Percentiles rank a stretch among this genome's conserved stretches.
These are phyloP conservation scores for Sebastes aleutianus DNA, from an alignment of 2,797 vertebrate species.

Conservation along the genomic window DNA sequence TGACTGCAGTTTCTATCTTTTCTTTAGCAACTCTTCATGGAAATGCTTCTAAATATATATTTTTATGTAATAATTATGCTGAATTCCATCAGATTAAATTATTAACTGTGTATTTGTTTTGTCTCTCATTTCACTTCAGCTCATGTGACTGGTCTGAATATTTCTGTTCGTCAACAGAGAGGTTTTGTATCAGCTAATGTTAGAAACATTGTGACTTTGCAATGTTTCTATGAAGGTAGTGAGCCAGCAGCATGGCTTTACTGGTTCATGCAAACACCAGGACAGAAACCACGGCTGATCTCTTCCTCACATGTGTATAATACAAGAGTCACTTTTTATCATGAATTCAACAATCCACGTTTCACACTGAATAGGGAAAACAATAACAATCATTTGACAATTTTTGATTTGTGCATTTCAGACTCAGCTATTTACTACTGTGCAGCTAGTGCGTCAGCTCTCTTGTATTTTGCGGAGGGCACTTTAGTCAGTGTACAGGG, in stretches of 20 bases:
- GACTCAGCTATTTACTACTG: slow-evolving; percentile 25
- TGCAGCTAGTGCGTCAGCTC: no score
- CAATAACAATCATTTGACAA: background rate
- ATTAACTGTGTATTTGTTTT: background rate
- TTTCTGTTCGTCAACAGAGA: background rate
- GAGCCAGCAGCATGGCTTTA: background rate
- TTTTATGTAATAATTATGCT: no score
- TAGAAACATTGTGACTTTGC: background rate
- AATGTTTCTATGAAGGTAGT: background rate
- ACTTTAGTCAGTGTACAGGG: background rate
- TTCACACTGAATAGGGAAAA: background rate
- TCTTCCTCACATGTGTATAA: background rate
- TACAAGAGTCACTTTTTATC: background rate
- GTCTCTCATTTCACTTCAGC: background rate
- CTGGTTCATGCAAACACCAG: slow-evolving; percentile 16
- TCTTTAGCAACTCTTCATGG: no score
- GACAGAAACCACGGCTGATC: slow-evolving; percentile 4
- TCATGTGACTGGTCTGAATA: background rate
- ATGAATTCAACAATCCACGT: slow-evolving; percentile 21
- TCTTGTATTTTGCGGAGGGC: background rate
- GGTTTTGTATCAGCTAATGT: background rate
- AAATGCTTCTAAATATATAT: no score
- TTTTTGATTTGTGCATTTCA: background rate
- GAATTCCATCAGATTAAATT: background rate
- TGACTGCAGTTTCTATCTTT: no score